Percentiles rank a stretch among this genome's conserved stretches.
Conservation (phyloP, 2,888 invertebrate species). For the Nomada goodeniana region DNA sequence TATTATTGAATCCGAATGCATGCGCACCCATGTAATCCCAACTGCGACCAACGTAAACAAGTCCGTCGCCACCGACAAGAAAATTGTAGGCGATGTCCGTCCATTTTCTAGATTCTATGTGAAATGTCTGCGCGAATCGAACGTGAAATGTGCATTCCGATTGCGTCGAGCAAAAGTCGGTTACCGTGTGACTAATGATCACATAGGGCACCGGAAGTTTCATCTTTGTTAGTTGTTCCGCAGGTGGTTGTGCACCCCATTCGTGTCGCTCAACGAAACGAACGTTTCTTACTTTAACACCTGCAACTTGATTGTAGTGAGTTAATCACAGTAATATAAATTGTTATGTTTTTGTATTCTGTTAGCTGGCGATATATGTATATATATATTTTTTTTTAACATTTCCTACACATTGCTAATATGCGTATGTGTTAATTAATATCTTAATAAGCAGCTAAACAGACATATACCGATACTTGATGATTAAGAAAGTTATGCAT, state of each 20-base stretch:
- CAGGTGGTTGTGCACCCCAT: conserved; percentile 89
- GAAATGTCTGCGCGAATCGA: conserved; percentile 81
- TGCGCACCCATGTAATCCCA: conserved; percentile 91
- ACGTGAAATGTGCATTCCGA: conserved; percentile 74
- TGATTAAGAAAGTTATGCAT: conserved; percentile 10
- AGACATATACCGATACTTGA: background rate
- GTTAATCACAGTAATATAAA: background rate
- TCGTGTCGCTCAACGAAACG: conserved; percentile 86
- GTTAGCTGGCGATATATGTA: background rate
- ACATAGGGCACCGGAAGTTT: conserved; percentile 78
- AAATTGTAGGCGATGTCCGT: conserved; percentile 92
- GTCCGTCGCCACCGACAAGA: conserved; percentile 91
- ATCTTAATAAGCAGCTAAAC: background rate
- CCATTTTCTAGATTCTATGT: conserved; percentile 88
- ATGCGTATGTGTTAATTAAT: background rate
- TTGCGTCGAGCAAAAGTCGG: conserved; percentile 79
- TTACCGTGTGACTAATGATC: conserved; percentile 79
- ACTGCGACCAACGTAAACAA: conserved; percentile 90
- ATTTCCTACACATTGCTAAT: background rate
- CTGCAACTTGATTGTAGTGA: conserved; percentile 59
- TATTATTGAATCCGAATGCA: conserved; percentile 87
- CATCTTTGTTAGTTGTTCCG: conserved; percentile 57
- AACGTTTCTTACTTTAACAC: conserved; percentile 58
- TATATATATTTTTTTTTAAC: background rate
- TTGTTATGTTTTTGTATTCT: background rate